A percentile compares a stretch with the other conserved stretches of the same genome.
Conservation (phyloP, 2,113 vertebrate species). For the Apeltes quadracus region DNA sequence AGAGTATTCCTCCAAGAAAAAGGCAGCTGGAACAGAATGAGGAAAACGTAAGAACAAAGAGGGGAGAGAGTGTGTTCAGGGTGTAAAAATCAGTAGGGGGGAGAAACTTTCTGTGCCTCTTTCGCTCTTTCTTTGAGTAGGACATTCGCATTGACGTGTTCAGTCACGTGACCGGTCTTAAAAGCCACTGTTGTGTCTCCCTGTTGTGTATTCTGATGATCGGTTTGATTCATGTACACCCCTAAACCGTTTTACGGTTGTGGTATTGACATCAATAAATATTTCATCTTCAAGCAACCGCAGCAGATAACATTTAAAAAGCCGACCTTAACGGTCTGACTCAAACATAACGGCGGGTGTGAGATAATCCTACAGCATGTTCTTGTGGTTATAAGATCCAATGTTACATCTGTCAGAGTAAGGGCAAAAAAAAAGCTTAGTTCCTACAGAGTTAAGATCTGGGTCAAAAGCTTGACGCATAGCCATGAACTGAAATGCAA, state of each 20-base stretch:
- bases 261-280: no score
- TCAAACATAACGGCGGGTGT: constrained; percentile 26
- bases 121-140: background rate
- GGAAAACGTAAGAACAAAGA: constrained; percentile 24
- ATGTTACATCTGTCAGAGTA: constrained; percentile 44
- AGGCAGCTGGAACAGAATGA: background rate
- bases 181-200: constrained; percentile 45
- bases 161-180: constrained; percentile 35
- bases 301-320: constrained; percentile 32
- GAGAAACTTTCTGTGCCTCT: constrained; percentile 20
- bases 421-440: constrained; percentile 24
- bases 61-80: constrained; percentile 34
- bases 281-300: constrained; percentile 1
- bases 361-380: constrained; percentile 59
- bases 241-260: no score
- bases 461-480: constrained; percentile 59
- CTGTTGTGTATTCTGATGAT: background rate
- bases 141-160: background rate
- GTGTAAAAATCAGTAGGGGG: no score
- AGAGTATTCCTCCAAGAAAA: no score
- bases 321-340: constrained; percentile 6
- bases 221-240: background rate
- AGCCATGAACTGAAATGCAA: constrained; percentile 1
- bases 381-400: constrained; percentile 37
- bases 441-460: constrained; percentile 55